Evolutionary conservation across 1,140 invertebrate genomes (phyloP), one percentile per base, ranked within the genome.

Genomic region (Aphaenogaster ashmeadi): DNA sequence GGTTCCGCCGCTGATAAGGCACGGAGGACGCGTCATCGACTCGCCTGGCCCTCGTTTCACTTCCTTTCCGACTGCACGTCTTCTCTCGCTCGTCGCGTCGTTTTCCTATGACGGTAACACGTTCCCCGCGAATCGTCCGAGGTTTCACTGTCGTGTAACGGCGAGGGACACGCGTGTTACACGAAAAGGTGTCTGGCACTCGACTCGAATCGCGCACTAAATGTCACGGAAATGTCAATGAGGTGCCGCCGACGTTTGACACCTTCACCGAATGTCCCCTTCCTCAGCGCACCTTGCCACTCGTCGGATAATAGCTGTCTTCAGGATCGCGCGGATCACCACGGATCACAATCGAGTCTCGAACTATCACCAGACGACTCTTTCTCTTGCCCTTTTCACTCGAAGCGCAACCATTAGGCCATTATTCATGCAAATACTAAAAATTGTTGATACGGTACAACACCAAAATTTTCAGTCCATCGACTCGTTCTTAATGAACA

Each of bases 221-320:
- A 92, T 93, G 93, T 93, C 93, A 92, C 78, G 90, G 86, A 92
- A 93, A 92, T 93, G 93, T 93, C 91, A 92, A 90, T 88, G 84
- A 91, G 88, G 75, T 83, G 81, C 72, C 86, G 80, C 74, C 81
- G 90, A 87, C 92, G 92, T 89, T 90, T 90, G 90, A 89, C 91
- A 93, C 89, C 92, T 92, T 91, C 89, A 91, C 91, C 38, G 87
- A 60, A 74, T 84, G 79, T 86, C 84, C 90, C 90, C 83, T 90
- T 91, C 78, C 77, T 87, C 74, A 41, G 60, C 69, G 62, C 52
- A 81, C 87, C 85, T 88, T 50, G 44, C 66, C 27, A 54, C 88
- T 87, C 54, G 54, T 21, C 52, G 54, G 21, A 36, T 36, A 33
- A 74, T 36, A 69, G 18, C 15, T 60, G 67, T 60, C n/a, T 54